These are phyloP conservation scores for Nomada ruficornis DNA, from an alignment of 2,888 invertebrate genomes.

Conservation along the genomic window DNA sequence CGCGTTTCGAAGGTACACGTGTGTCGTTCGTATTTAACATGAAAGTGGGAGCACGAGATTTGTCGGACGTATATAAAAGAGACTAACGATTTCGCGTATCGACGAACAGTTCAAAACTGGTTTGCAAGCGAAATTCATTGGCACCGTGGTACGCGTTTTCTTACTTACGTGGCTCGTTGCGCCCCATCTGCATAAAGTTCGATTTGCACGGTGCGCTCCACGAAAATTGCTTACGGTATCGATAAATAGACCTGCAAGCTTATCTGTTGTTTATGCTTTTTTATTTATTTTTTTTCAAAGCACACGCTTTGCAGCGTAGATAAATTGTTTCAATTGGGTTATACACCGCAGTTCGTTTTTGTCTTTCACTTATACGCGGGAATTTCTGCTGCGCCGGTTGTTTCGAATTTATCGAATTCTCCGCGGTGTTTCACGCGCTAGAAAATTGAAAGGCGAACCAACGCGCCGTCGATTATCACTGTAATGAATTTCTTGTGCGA, in stretches of 20 bases:
- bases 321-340: slow-evolving; percentile 56
- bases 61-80: not conserved
- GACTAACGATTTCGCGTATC: slow-evolving; percentile 1
- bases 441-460: slow-evolving; percentile 23
- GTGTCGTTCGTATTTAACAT: slow-evolving; percentile 25
- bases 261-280: slow-evolving; percentile 58
- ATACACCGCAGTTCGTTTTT: slow-evolving; percentile 33
- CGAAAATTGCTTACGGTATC: slow-evolving; percentile 43
- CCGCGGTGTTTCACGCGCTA: slow-evolving; percentile 15
- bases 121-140: slow-evolving; percentile 36
- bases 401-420: slow-evolving; percentile 42
- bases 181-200: slow-evolving; percentile 18
- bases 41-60: slow-evolving; percentile 12
- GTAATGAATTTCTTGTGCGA: slow-evolving; percentile 13
- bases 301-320: slow-evolving; percentile 43
- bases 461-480: not conserved
- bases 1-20: slow-evolving; percentile 16
- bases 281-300: slow-evolving; percentile 8
- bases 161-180: not conserved
- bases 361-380: slow-evolving; percentile 24
- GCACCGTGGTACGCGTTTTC: not conserved
- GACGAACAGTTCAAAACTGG: slow-evolving; percentile 12
- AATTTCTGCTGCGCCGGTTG: slow-evolving; percentile 26
- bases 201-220: slow-evolving; percentile 33
- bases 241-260: slow-evolving; percentile 50